A percentile compares a stretch with the other conserved stretches of the same genome.
Evolutionary conservation across 2,797 vertebrate genomes (phyloP).

Genomic region (Dendrocincla tyrannina): DNA sequence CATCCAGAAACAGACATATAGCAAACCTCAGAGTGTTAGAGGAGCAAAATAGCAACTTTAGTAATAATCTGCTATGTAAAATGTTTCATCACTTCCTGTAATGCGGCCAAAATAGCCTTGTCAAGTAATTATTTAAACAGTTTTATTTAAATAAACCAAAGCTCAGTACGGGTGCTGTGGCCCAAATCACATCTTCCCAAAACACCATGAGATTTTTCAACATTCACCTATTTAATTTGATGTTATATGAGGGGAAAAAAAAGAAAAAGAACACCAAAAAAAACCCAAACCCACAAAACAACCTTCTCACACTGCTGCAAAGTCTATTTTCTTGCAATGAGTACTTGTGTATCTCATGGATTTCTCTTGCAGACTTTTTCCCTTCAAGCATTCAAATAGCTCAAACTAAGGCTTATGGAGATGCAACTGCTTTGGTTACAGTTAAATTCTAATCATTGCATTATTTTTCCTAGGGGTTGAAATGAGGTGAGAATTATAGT

Average conservation of each 20-base stretch:
- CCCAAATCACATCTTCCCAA: background rate
- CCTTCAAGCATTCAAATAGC: conserved; percentile 1
- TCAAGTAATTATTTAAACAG: background rate
- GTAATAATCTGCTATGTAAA: background rate
- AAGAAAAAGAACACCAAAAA: background rate
- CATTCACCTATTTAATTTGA: background rate
- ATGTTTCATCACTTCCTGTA: background rate
- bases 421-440: conserved; percentile 3
- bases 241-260: too few species aligned
- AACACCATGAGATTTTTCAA: background rate
- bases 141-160: background rate
- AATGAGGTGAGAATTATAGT: background rate
- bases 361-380: conserved; percentile 3
- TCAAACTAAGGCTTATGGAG: background rate
- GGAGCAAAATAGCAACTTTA: conserved; percentile 4
- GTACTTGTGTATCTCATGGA: background rate
- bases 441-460: conserved; percentile 2
- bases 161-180: background rate
- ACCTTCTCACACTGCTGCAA: background rate
- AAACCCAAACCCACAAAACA: background rate
- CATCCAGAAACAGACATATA: background rate
- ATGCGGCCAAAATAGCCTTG: background rate
- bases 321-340: background rate
- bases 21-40: background rate
- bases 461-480: background rate